These are phyloP conservation scores for Canis aureus DNA, from an alignment of 2,113 vertebrate genomes.

Conservation along the genomic window DNA sequence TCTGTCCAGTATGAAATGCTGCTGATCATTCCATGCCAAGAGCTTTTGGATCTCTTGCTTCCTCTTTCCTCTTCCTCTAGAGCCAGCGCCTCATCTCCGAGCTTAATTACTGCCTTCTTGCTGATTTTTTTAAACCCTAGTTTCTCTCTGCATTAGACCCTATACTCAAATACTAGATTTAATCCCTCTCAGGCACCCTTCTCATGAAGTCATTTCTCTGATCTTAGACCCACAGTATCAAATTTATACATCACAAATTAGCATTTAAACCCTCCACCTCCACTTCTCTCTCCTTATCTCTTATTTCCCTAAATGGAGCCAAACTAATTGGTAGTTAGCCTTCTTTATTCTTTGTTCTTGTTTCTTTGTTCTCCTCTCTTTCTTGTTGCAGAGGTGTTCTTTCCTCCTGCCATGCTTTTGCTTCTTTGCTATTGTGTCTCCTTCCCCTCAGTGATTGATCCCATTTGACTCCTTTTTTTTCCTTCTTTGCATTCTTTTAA, in stretches of 20 bases:
- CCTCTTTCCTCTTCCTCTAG: not conserved
- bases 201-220: not conserved
- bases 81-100: not conserved
- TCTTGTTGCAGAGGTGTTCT: not conserved
- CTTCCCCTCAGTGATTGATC: not conserved
- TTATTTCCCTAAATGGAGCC: not conserved
- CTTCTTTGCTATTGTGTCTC: not conserved
- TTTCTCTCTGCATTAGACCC: not conserved
- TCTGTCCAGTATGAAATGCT: not conserved
- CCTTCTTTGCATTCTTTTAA: not conserved
- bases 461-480: not conserved
- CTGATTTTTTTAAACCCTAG: not conserved
- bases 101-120: not conserved
- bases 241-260: not conserved
- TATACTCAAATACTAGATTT: slow-evolving; percentile 5
- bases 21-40: not conserved
- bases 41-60: not conserved
- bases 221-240: not conserved
- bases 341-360: not conserved
- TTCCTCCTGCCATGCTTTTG: not conserved
- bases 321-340: not conserved
- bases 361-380: not conserved
- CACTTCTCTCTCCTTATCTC: not conserved
- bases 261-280: not conserved
- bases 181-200: not conserved